Percentiles rank a stretch among this genome's conserved stretches.
Conservation (phyloP, 2,888 invertebrate species). For the Hydropsyche betteni region DNA sequence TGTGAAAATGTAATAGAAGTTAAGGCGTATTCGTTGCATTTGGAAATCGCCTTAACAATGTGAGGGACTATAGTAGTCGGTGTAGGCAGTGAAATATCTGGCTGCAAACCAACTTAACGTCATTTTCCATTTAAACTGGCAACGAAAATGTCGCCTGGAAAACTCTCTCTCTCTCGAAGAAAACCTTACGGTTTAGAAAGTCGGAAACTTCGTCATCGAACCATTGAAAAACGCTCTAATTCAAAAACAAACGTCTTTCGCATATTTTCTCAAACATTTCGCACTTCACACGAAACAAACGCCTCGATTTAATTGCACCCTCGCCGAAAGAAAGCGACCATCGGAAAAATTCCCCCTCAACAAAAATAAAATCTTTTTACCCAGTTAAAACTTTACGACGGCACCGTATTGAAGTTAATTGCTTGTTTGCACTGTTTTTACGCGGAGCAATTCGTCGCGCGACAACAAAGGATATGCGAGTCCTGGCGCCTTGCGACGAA, state of each 20-base stretch:
- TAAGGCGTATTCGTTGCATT: not conserved
- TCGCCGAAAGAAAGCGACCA: too few species aligned
- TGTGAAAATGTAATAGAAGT: too few species aligned
- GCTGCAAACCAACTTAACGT: conserved; percentile 31
- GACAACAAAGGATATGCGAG: conserved; percentile 23
- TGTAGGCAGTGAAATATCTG: conserved; percentile 29
- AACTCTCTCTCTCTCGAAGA: not conserved
- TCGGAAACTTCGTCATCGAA: not conserved
- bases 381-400: too few species aligned
- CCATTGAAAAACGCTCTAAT: too few species aligned
- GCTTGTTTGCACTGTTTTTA: conserved; percentile 27
- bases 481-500: conserved; percentile 4
- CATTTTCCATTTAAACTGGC: conserved; percentile 33
- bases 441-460: conserved; percentile 19
- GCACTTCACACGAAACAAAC: too few species aligned
- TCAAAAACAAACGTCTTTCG: too few species aligned
- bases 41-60: too few species aligned
- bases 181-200: not conserved
- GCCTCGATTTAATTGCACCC: too few species aligned
- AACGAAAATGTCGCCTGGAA: conserved; percentile 7
- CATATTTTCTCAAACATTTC: too few species aligned
- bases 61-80: not conserved
- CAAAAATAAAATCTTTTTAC: too few species aligned
- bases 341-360: too few species aligned
- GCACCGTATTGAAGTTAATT: conserved; percentile 17